Base-by-base conservation (phyloP, 1,140 invertebrate genomes). In the Eufriesea mexicana region DNA sequence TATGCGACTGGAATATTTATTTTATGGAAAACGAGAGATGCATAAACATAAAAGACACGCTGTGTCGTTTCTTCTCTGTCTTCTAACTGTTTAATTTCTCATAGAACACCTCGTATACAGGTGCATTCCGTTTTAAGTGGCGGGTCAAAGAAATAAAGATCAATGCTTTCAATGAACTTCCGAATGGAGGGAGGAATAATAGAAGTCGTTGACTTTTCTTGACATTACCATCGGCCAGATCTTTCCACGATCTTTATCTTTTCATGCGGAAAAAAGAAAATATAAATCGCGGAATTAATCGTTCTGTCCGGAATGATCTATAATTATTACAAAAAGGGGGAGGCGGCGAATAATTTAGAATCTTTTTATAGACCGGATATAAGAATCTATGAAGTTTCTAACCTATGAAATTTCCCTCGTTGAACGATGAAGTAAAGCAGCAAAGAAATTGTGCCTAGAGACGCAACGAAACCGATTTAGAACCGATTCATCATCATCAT, bases 71-170 rank as follows among this genome's bases (percentile, higher is more conserved):
- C 35, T 35, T 35, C 35, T 35, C 35, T 35, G 35, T 4, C 35
- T 35, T 35, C 35, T 35, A 35, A 35, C 35, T 35, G 35, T 35
- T 35, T 4, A 35, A 35, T 35, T 35, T 35, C 35, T 35, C 35
- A 35, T 35, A 35, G 35, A 35, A 35, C 35, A 35, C 35, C 35
- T 35, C 4, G 35, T 35, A 35, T 4, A 66, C 20, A 16, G 47
- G 71, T 54, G 66, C 81, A 83, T 83, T 83, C 75, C 79, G 49
- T 62, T 74, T 55, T 35, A 67, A 67, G 51, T 54, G 61, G 9
- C 59, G 51, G 28, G 67, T 72, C 66, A 66, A 84, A 86, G 67
- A 87, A 87, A 80, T 74, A 77, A 66, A 82, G 47, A 70, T 70
- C 72, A 20, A 66, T 35, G 54, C 68, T 12, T 35, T 35, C 35